Percentiles rank a stretch among this genome's conserved stretches.
phyloP scores from a whole-genome alignment of 2,888 invertebrate genomes.

The Troides aeacus region DNA sequence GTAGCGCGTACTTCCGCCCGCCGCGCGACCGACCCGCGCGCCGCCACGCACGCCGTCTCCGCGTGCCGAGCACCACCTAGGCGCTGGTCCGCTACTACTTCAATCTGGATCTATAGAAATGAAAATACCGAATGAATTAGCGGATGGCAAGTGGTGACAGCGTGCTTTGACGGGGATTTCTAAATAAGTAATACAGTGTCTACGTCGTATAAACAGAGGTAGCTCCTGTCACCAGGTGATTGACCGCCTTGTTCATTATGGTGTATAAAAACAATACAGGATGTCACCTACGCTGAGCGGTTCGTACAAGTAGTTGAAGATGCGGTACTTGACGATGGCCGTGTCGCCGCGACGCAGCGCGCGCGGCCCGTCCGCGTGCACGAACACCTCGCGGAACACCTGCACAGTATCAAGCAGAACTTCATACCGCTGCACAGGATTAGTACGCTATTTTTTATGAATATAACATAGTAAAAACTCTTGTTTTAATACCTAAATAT shows the following conservation, averaged over 20 bases:
- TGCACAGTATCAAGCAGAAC: slow-evolving; percentile 44
- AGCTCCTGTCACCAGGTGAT: too few relatives aligned
- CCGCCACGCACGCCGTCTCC: slow-evolving; percentile 48
- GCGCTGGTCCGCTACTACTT: slow-evolving; percentile 78
- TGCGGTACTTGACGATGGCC: slow-evolving; percentile 82
- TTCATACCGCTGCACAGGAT: too few relatives aligned
- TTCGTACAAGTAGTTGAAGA: slow-evolving; percentile 86
- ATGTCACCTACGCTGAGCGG: slow-evolving; percentile 83
- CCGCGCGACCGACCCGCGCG: slow-evolving; percentile 49
- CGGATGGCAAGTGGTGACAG: too few relatives aligned
- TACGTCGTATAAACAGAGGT: too few relatives aligned
- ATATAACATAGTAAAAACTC: too few relatives aligned
- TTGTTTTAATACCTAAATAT: too few relatives aligned
- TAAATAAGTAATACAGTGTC: too few relatives aligned
- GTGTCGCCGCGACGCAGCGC: slow-evolving; percentile 84
- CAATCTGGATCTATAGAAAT: slow-evolving; percentile 54
- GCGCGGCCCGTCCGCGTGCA: slow-evolving; percentile 84
- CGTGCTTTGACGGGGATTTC: too few relatives aligned
- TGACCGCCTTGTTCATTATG: too few relatives aligned
- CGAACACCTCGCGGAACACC: slow-evolving; percentile 89
- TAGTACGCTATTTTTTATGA: too few relatives aligned
- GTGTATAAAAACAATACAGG: too few relatives aligned
- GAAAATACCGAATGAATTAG: too few relatives aligned
- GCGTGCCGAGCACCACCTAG: slow-evolving; percentile 53
- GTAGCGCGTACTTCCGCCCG: slow-evolving; percentile 45